Base-by-base conservation (phyloP, 2,888 invertebrate genomes). In the Ptilodon capucinus region DNA sequence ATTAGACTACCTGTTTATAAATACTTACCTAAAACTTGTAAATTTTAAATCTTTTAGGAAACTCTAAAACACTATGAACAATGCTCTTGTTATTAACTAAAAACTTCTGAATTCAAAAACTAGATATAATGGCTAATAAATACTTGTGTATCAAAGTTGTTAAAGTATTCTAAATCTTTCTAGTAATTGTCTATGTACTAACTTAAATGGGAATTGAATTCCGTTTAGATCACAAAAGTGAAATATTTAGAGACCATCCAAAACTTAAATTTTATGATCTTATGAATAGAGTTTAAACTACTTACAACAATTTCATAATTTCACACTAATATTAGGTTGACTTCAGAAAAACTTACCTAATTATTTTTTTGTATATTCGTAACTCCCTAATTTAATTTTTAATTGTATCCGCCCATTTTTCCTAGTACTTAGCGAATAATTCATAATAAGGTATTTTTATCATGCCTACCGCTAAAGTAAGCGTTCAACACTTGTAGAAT, bases 371-470 rank as follows among this genome's bases (percentile, higher is more conserved):
- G n/a, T n/a, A n/a, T n/a, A n/a, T n/a, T n/a, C n/a, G n/a, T n/a
- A n/a, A n/a, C 39, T 48, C 32, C 40, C 47, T 40, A 34, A 35
- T 28, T 77, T 81, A 64, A 73, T 79, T 82, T 86, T 72, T 73
- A 84, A 84, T 81, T 64, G 77, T 84, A n/a, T 89, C 90, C 90
- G 90, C 86, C 90, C 89, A 89, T 90, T 88, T 89, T 89, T 74
- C 73, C 81, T 89, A 90, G 86, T 66, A 73, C 71, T 70, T 83
- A 35, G 54, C 78, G 74, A 70, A 57, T 65, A 73, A 68, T 64
- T 60, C 64, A 53, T 56, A 57, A 57, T 60, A 55, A 54, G 51
- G 45, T 42, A 46, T 48, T 51, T 42, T 46, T 46, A 55, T 16
- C 49, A 46, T 48, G 38, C 46, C 39, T 48, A 45, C 46, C 42